These are phyloP conservation scores for Aramus guarauna DNA, from an alignment of 2,113 vertebrate species.

Conservation along the genomic window DNA sequence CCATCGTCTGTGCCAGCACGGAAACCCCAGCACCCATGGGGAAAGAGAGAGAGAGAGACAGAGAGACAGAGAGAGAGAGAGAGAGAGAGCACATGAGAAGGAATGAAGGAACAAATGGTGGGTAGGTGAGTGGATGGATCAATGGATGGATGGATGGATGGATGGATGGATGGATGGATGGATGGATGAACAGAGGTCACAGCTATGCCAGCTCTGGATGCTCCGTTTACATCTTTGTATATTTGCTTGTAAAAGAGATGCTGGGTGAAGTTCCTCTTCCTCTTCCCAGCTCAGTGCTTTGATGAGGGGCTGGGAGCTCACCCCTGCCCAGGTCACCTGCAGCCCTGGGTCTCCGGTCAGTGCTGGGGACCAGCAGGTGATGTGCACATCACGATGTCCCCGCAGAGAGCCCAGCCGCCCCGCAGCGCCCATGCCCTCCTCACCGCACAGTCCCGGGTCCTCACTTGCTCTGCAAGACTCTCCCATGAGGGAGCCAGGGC, in stretches of 20 bases:
- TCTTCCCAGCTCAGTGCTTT: not conserved
- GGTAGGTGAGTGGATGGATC: not conserved
- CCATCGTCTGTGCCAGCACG: slow-evolving; percentile 77
- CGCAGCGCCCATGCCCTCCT: rapidly evolving
- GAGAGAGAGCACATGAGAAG: slow-evolving; percentile 46
- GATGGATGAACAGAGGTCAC: not conserved
- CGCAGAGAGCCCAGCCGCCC: not conserved
- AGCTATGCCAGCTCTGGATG: not conserved
- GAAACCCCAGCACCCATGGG: slow-evolving; percentile 66
- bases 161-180: not conserved
- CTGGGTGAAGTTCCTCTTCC: not conserved
- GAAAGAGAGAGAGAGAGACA: not conserved
- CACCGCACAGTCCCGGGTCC: rapidly evolving
- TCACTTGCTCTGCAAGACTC: not conserved
- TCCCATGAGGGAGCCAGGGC: not conserved
- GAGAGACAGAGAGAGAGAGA: not conserved
- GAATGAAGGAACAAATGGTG: slow-evolving; percentile 40
- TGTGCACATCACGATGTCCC: rapidly evolving
- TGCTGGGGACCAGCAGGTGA: not conserved
- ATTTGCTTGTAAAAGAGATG: not conserved
- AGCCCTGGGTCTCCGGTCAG: rapidly evolving
- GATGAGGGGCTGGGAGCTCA: not conserved
- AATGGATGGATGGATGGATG: not conserved
- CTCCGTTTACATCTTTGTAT: not conserved
- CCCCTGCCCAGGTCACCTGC: rapidly evolving